phyloP scores from a whole-genome alignment of 2,888 invertebrate genomes.

The Aspidiotus rigidus region DNA sequence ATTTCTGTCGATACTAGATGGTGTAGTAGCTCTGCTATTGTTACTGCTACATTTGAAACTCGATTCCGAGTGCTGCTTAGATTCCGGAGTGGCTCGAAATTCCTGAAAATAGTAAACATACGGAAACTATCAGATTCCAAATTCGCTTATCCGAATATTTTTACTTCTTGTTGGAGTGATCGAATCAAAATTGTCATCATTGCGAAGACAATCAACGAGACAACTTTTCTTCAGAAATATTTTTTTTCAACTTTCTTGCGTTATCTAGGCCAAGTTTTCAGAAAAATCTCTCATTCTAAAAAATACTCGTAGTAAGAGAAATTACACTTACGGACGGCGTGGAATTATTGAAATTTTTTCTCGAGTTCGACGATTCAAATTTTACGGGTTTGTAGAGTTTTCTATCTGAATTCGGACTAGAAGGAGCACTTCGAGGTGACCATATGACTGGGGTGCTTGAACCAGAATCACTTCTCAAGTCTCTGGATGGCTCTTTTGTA shows the following conservation, averaged over 20 bases:
- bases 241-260: too few species aligned
- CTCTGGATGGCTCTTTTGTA: conserved; percentile 9
- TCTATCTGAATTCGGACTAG: conserved; percentile 47
- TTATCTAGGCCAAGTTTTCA: background rate
- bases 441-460: conserved; percentile 50
- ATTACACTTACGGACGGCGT: conserved; percentile 6
- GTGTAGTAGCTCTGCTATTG: background rate
- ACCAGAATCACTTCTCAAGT: conserved; percentile 17
- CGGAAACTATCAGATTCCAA: background rate
- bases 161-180: too few species aligned
- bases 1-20: background rate
- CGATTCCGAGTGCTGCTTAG: background rate
- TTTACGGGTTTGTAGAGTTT: conserved; percentile 72
- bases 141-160: too few species aligned
- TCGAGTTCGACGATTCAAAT: conserved; percentile 58
- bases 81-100: background rate
- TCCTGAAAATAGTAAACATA: background rate
- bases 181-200: too few species aligned
- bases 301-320: too few species aligned
- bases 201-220: too few species aligned
- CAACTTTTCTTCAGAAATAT: too few species aligned
- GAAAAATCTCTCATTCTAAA: background rate
- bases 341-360: conserved; percentile 44
- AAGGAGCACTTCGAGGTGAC: conserved; percentile 50
- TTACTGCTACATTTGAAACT: background rate